Percentiles rank a stretch among this genome's conserved stretches.
phyloP scores from a whole-genome alignment of 2,888 invertebrate species.

The Mythimna albipuncta region DNA sequence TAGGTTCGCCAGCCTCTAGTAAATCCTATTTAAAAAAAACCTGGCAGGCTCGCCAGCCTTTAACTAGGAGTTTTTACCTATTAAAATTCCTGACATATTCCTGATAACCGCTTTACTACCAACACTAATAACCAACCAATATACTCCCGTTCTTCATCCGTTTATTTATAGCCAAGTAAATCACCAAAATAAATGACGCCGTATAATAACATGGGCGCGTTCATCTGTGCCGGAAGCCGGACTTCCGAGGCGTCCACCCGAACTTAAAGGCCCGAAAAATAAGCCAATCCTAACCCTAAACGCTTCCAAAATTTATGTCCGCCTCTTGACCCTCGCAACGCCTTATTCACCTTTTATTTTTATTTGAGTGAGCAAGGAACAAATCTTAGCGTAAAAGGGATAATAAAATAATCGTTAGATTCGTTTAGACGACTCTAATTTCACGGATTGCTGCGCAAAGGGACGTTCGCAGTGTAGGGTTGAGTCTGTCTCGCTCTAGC shows the following conservation, averaged over 20 bases:
- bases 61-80: neutral
- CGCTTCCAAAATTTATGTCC: constrained; percentile 84
- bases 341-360: constrained; percentile 90
- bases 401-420: constrained; percentile 91
- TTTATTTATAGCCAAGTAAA: constrained; percentile 30
- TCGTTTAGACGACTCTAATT: constrained; percentile 91
- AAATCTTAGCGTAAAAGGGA: constrained; percentile 90
- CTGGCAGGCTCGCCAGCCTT: too few species aligned
- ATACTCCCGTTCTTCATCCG: neutral
- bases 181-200: constrained; percentile 55
- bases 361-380: constrained; percentile 91
- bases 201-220: constrained; percentile 55
- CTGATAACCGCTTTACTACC: constrained; percentile 12
- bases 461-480: constrained; percentile 81
- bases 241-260: constrained; percentile 71
- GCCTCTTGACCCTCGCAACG: constrained; percentile 87
- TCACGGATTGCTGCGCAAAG: constrained; percentile 89
- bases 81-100: neutral
- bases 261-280: constrained; percentile 87
- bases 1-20: too few species aligned
- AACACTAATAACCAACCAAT: constrained; percentile 4
- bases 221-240: constrained; percentile 53
- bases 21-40: too few species aligned
- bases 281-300: constrained; percentile 86
- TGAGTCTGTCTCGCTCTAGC: constrained; percentile 73